phyloP scores from a whole-genome alignment of 2,888 invertebrate genomes.

The Cremastinae sp. region DNA sequence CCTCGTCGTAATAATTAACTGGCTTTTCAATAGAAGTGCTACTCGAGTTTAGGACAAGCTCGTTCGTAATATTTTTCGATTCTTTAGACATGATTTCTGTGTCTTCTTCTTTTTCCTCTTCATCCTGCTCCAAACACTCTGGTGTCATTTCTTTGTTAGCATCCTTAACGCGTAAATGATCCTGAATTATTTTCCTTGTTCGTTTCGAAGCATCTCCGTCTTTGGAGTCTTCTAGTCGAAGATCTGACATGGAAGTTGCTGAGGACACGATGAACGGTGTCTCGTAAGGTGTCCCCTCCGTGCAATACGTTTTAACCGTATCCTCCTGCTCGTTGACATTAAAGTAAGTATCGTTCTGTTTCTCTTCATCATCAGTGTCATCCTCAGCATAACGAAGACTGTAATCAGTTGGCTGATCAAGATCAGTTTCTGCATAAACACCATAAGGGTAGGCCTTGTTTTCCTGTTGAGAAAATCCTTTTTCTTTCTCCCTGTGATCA shows the following conservation, averaged over 20 bases:
- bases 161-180: constrained; percentile 39
- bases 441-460: constrained; percentile 78
- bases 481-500: constrained; percentile 60
- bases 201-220: constrained; percentile 69
- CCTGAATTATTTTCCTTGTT: constrained; percentile 63
- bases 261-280: constrained; percentile 89
- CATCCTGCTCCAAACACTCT: constrained; percentile 36
- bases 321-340: constrained; percentile 83
- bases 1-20: constrained; percentile 92
- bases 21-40: constrained; percentile 88
- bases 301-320: constrained; percentile 94
- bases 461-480: constrained; percentile 70
- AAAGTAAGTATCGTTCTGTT: constrained; percentile 73
- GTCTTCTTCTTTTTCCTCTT: constrained; percentile 55
- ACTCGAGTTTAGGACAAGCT: constrained; percentile 83
- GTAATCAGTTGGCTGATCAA: constrained; percentile 96
- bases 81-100: constrained; percentile 64
- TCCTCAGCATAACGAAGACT: constrained; percentile 94
- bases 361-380: constrained; percentile 84
- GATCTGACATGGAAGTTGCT: constrained; percentile 93
- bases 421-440: constrained; percentile 93
- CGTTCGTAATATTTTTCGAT: constrained; percentile 62
- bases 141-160: constrained; percentile 13
- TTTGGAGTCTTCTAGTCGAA: constrained; percentile 82
- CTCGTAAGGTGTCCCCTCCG: constrained; percentile 94